phyloP scores from a whole-genome alignment of 35 echinoderm and acorn worm genomes.

The Acanthaster planci region DNA sequence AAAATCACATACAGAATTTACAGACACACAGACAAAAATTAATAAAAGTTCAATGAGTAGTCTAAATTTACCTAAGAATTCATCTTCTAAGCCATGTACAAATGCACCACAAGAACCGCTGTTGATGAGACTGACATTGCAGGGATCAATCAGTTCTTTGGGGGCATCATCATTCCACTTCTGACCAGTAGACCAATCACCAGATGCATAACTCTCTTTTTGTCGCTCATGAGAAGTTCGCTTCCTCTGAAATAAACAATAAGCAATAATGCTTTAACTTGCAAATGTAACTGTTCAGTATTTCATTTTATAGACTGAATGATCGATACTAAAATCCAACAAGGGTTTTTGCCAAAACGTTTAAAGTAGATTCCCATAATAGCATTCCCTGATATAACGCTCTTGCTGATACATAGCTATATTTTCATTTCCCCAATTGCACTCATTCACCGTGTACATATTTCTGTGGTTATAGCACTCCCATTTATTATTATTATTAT shows the following conservation, averaged over 20 bases:
- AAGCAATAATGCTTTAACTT: not conserved
- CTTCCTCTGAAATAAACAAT: constrained; percentile 66
- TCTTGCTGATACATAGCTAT: no score
- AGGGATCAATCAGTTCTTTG: constrained; percentile 81
- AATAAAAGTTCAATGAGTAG: not conserved
- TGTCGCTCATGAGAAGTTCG: constrained; percentile 90
- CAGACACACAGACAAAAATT: not conserved
- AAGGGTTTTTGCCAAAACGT: no score
- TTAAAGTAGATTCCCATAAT: no score
- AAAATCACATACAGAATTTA: no score
- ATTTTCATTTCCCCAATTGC: no score
- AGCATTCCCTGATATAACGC: no score
- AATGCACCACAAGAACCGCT: constrained; percentile 96
- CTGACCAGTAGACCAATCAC: constrained; percentile 94
- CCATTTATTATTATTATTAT: no score
- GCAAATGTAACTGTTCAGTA: not conserved
- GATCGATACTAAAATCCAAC: no score
- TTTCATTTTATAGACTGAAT: no score
- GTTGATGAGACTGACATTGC: constrained; percentile 78
- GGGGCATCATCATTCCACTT: constrained; percentile 96
- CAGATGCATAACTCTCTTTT: constrained; percentile 85
- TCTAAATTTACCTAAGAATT: constrained; percentile 69
- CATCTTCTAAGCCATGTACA: constrained; percentile 99
- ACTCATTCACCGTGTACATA: no score
- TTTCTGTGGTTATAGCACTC: no score